These are phyloP conservation scores for Pseudonaja textilis DNA, from an alignment of 2,113 vertebrate genomes.

Conservation along the genomic window DNA sequence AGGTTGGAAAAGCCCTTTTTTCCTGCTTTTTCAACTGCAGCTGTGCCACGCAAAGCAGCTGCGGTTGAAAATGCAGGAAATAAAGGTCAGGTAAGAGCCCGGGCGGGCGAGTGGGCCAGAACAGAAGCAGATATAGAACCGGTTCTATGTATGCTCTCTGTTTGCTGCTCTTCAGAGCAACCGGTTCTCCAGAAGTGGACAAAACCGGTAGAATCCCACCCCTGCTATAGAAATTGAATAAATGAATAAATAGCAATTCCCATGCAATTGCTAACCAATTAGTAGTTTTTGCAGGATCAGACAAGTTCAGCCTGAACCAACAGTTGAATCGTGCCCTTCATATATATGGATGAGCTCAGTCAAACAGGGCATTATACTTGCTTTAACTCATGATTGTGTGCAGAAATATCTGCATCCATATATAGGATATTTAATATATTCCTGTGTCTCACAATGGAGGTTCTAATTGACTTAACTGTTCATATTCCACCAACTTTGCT, in stretches of 20 bases:
- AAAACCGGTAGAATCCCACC: too few relatives aligned
- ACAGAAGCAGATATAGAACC: too few relatives aligned
- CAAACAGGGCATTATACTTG: not conserved
- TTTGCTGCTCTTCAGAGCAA: too few relatives aligned
- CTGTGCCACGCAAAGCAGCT: too few relatives aligned
- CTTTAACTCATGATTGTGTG: not conserved
- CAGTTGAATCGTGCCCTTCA: not conserved
- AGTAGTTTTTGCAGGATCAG: not conserved
- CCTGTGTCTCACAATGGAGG: not conserved
- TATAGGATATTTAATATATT: not conserved
- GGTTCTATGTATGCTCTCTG: too few relatives aligned
- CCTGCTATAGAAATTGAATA: not conserved
- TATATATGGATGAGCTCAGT: not conserved
- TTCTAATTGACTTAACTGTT: not conserved
- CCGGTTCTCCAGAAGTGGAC: too few relatives aligned
- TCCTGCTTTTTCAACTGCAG: too few relatives aligned
- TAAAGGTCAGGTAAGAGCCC: too few relatives aligned
- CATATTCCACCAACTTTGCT: too few relatives aligned
- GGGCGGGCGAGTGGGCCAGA: too few relatives aligned
- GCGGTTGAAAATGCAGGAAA: too few relatives aligned
- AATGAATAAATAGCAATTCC: not conserved
- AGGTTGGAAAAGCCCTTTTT: too few relatives aligned
- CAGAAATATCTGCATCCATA: not conserved
- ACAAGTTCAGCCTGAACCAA: not conserved
- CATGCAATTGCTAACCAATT: not conserved